These are phyloP conservation scores for Dexiosoma caninum DNA, from an alignment of 2,888 invertebrate species.

Conservation along the genomic window DNA sequence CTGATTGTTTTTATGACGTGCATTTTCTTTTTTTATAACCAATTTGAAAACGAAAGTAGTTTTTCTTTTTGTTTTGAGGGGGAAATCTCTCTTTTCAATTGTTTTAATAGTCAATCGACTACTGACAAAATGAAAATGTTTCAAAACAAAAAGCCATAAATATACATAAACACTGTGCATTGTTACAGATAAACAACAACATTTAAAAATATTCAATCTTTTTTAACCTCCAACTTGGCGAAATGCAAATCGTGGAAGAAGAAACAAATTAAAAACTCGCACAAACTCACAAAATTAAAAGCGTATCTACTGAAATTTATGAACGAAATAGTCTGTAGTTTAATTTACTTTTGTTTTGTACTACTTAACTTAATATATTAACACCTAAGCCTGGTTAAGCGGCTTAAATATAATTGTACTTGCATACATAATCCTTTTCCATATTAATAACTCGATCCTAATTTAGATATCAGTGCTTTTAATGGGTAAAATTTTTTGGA, in stretches of 20 bases:
- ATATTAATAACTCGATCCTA: too few species aligned
- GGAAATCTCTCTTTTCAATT: slow-evolving; percentile 26
- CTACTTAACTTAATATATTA: not conserved
- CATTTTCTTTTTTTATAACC: not conserved
- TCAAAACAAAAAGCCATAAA: slow-evolving; percentile 53
- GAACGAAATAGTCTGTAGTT: slow-evolving; percentile 5
- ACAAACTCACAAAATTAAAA: slow-evolving; percentile 24
- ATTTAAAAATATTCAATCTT: slow-evolving; percentile 25
- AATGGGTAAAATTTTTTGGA: too few species aligned
- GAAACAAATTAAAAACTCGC: not conserved
- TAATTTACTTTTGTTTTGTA: slow-evolving; percentile 10
- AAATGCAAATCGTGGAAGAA: slow-evolving; percentile 29
- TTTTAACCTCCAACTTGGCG: slow-evolving; percentile 53
- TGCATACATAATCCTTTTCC: too few species aligned
- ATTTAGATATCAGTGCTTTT: too few species aligned
- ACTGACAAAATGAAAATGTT: slow-evolving; percentile 28
- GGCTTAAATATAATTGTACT: not conserved
- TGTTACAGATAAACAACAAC: slow-evolving; percentile 48
- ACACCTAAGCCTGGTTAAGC: slow-evolving; percentile 5
- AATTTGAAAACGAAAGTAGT: slow-evolving; percentile 44
- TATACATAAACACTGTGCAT: slow-evolving; percentile 40
- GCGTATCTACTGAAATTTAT: slow-evolving; percentile 17
- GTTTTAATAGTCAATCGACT: slow-evolving; percentile 24
- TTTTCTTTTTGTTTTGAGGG: not conserved
- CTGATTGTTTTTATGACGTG: not conserved